Base-by-base conservation (phyloP, 1,140 invertebrate species). In the Zaprionus capensis region DNA sequence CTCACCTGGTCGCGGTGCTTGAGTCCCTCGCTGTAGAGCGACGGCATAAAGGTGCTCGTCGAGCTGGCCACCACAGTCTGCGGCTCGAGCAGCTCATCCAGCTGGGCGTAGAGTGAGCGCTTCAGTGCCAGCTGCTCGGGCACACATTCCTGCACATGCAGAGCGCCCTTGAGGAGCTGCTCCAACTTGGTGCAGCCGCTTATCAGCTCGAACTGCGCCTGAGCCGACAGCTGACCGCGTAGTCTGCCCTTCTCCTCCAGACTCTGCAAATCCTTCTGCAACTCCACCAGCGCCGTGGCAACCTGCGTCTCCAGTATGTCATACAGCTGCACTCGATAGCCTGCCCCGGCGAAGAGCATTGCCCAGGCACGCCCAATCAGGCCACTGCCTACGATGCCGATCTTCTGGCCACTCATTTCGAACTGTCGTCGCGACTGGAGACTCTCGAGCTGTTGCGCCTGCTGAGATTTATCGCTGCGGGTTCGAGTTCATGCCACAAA, bases 361-460 rank as follows among this genome's bases (percentile, higher is more conserved):
- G 98, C 96, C 97, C 98, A 99, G 91, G 97, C 98, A 56, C 96
- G 95, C 4, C 98, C 98, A 73, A 99, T 98, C 26, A 99, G 93
- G 12, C 98, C 98, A 93, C 98, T 95, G 81, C 95, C 95, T 67
- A 95, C 93, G 68, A 96, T 96, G 62, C 95, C 95, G 86, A 96
- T 95, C 93, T 95, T 96, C 92, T 95, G 95, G 20, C 62, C 36
- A 70, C 75, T 80, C 91, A 92, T 92, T 67, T 44, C 66, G 26
- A 57, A 88, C 78, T 88, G 63, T 41, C 34, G 34, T 26, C 26
- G 38, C 12, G 31, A 36, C 46, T 44, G 31, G 24, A 41, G 28
- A 22, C 24, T 55, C 55, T 51, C 12, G 57, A 71, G 38, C 11
- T 17, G 36, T 12, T 17, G 22, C 22, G 31, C 12, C 4, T 22